Evolutionary conservation across 2,797 vertebrate species (phyloP).

Genomic region (Ceyx erithaca): DNA sequence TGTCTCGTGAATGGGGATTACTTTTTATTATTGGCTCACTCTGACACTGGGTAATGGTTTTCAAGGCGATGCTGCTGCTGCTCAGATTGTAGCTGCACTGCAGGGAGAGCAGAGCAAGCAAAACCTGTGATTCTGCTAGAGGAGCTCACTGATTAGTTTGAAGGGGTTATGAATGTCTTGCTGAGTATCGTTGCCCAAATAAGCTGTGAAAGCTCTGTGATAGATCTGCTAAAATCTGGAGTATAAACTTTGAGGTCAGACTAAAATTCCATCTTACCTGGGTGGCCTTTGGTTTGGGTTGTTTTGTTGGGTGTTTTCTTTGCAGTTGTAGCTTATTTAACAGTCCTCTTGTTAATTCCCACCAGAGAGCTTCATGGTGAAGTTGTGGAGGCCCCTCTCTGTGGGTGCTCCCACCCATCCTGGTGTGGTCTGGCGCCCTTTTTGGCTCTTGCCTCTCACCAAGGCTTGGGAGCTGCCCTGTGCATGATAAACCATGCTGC

Average conservation of each 20-base stretch:
- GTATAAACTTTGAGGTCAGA: background rate
- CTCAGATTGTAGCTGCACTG: background rate
- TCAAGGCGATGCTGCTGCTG: background rate
- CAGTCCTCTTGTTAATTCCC: background rate
- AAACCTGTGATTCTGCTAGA: background rate
- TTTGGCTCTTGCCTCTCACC: background rate
- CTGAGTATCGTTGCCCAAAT: background rate
- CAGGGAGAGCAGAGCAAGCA: background rate
- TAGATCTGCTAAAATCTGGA: background rate
- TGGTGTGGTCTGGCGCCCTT: background rate
- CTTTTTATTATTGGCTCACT: background rate
- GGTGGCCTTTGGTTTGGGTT: background rate
- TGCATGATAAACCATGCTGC: fast-evolving
- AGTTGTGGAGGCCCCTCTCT: background rate
- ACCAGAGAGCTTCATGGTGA: background rate
- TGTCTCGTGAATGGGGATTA: background rate
- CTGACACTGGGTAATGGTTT: background rate
- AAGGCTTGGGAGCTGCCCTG: background rate
- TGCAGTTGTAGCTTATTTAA: background rate
- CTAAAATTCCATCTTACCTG: background rate
- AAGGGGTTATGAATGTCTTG: background rate
- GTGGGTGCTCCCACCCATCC: background rate
- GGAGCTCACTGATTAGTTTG: fast-evolving
- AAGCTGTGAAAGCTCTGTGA: background rate
- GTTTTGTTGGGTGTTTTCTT: background rate